Percentiles rank a stretch among this genome's conserved stretches.
Evolutionary conservation across 2,888 invertebrate species (phyloP).

Genomic region (Callimorpha dominula): DNA sequence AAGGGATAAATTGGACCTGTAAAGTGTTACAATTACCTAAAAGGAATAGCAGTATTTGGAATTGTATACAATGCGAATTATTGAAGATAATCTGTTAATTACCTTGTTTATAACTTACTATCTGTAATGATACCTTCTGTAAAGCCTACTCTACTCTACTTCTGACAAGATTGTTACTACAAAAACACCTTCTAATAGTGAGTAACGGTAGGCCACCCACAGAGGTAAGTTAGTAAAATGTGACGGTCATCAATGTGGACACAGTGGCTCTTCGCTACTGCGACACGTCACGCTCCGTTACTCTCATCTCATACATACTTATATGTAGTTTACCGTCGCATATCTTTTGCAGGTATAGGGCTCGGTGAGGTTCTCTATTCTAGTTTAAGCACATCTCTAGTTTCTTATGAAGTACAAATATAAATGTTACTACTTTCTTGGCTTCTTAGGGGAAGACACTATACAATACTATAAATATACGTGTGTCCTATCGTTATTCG

Average conservation of each 20-base stretch:
- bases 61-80: too few species aligned
- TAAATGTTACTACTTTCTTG: too few species aligned
- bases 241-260: slow-evolving; percentile 78
- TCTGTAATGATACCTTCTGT: too few species aligned
- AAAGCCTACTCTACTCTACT: too few species aligned
- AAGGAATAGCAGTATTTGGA: too few species aligned
- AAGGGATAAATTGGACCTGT: too few species aligned
- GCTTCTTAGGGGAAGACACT: too few species aligned
- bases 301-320: slow-evolving; percentile 63
- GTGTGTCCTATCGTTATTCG: too few species aligned
- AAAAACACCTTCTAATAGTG: not conserved
- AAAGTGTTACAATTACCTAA: too few species aligned
- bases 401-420: not conserved
- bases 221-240: slow-evolving; percentile 59
- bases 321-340: slow-evolving; percentile 23
- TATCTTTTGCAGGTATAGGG: slow-evolving; percentile 9
- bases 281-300: slow-evolving; percentile 75
- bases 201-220: slow-evolving; percentile 73
- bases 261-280: slow-evolving; percentile 68
- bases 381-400: not conserved
- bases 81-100: too few species aligned
- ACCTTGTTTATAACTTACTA: too few species aligned
- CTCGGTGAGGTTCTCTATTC: not conserved
- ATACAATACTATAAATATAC: too few species aligned
- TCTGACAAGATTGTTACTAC: not conserved